Evolutionary conservation across 2,113 vertebrate species (phyloP).

Genomic region (Saguinus imperator): DNA sequence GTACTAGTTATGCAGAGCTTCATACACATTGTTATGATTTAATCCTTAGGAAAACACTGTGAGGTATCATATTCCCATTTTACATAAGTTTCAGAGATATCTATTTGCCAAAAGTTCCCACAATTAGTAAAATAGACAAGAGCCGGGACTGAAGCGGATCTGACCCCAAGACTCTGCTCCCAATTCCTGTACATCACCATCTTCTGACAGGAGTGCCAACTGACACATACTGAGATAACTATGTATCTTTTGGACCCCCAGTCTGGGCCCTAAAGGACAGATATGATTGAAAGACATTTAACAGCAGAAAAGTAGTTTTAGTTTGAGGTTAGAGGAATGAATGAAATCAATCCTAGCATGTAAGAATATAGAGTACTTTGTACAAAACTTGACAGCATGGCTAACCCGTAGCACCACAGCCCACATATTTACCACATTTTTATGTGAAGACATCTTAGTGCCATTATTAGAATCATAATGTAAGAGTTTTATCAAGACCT

Average conservation of each 20-base stretch:
- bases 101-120: background rate
- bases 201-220: background rate
- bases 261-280: background rate
- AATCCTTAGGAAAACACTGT: background rate
- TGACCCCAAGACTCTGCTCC: background rate
- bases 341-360: background rate
- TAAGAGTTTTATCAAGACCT: background rate
- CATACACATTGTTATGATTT: background rate
- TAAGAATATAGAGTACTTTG: background rate
- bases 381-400: background rate
- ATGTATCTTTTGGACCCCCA: background rate
- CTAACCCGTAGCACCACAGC: background rate
- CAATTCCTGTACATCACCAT: rapidly evolving
- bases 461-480: background rate
- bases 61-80: background rate
- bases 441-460: background rate
- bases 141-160: background rate
- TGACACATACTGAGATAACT: background rate
- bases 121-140: background rate
- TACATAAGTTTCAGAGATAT: background rate
- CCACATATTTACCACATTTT: too few species aligned
- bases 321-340: background rate
- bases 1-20: background rate
- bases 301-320: background rate
- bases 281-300: background rate